Evolutionary conservation across 2,113 vertebrate species (phyloP), one percentile per base, ranked within the genome.

Genomic region (Dendrocopos noguchii): DNA sequence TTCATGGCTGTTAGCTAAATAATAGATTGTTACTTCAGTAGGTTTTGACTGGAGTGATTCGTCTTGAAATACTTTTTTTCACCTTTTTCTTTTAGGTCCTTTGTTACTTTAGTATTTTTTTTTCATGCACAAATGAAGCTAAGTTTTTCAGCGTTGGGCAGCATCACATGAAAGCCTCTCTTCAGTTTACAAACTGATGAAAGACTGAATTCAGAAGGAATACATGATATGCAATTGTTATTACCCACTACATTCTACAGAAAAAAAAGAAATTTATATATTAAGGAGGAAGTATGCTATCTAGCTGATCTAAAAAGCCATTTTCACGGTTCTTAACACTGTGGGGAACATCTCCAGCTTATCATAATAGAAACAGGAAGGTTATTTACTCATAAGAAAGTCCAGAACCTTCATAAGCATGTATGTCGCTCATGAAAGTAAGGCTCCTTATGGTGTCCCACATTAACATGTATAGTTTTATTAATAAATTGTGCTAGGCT

Each of bases 51-150:
- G 55, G 22, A 91, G 56, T 60, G 56, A 76, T 97, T 91, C 91
- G 64, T 95, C 93, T 95, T 84, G 71, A 93, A 94, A 75, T 82
- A n/a, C 34, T 73, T 91, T 75, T 93, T 85, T 93, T 85, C 88
- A 73, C 63, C 74, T 79, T 93, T 91, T 88, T 39, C n/a, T 56
- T 88, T 86, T 70, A 71, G 50, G 47, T 78, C 15, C 25, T 91
- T 95, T 94, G 24, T 76, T 74, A 63, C 46, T 47, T 60, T 73
- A 39, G 10, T 91, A n/a, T 18, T 5, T 52, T 77, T 87, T 84
- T 88, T 86, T 76, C 31, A 18, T 80, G 73, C 19, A 74, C 28
- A 84, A 87, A 85, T 87, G 61, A 60, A 75, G 39, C 55, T 75
- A 47, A 67, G 46, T 80, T 74, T 81, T 83, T 57, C 63, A 56